These are phyloP conservation scores for Drosophila picticornis DNA, from an alignment of 2,888 invertebrate genomes.

Conservation along the genomic window DNA sequence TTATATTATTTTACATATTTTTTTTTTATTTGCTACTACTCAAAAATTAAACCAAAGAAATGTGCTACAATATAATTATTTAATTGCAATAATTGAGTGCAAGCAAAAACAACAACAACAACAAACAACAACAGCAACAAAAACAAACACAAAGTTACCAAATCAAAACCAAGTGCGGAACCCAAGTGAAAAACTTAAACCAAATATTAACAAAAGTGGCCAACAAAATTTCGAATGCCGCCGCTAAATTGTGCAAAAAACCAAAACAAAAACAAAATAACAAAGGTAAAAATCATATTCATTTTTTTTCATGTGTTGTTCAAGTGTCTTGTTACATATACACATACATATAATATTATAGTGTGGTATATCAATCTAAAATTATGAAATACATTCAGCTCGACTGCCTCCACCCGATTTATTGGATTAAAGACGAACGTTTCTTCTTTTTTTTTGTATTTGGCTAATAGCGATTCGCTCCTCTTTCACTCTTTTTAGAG, in stretches of 20 bases:
- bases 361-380: conserved; percentile 1
- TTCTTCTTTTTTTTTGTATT: not conserved
- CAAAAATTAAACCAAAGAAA: conserved; percentile 53
- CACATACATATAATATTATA: not conserved
- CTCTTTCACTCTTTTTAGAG: not conserved
- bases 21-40: conserved; percentile 19
- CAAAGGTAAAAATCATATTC: conserved; percentile 7
- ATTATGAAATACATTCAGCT: not conserved
- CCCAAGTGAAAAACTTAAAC: conserved; percentile 41
- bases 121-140: not conserved
- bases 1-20: conserved; percentile 43
- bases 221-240: conserved; percentile 65
- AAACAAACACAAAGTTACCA: conserved; percentile 7
- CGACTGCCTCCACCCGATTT: not conserved
- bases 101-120: conserved; percentile 14
- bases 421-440: conserved; percentile 34
- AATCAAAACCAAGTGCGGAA: conserved; percentile 13
- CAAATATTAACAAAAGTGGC: conserved; percentile 19
- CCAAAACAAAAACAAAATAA: conserved; percentile 51
- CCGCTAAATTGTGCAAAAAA: conserved; percentile 63
- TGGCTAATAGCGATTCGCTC: not conserved
- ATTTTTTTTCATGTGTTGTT: conserved; percentile 47
- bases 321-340: conserved; percentile 29
- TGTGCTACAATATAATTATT: conserved; percentile 41
- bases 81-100: conserved; percentile 41